Conservation (phyloP, 1,140 invertebrate genomes). For the Camponotus vicinus region DNA sequence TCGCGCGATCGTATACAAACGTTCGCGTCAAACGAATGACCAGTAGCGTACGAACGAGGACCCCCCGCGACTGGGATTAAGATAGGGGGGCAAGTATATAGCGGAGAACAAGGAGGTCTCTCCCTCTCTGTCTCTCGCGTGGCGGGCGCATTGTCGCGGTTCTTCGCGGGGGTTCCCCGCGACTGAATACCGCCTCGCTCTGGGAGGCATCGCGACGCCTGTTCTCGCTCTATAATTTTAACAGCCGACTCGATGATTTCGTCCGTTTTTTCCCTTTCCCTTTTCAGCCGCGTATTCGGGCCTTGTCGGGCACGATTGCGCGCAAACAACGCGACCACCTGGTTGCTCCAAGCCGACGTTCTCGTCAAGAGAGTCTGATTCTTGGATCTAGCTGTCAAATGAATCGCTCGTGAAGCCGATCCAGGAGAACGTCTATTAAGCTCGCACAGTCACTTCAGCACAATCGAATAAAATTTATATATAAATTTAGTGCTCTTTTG, state of each 20-base stretch:
- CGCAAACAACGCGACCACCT: constrained; percentile 82
- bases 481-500: too few relatives aligned
- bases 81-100: constrained; percentile 33
- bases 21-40: constrained; percentile 72
- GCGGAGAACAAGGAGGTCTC: constrained; percentile 51
- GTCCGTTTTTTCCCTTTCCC: constrained; percentile 62
- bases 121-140: constrained; percentile 32
- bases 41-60: constrained; percentile 69
- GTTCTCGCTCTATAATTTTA: constrained; percentile 85
- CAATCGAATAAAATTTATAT: too few relatives aligned
- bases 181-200: constrained; percentile 83
- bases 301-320: constrained; percentile 68
- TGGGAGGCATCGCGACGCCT: constrained; percentile 85
- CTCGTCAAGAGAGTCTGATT: not conserved
- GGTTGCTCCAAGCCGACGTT: constrained; percentile 73
- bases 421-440: not conserved
- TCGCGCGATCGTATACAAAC: constrained; percentile 57
- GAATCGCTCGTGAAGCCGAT: constrained; percentile 14
- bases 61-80: constrained; percentile 70
- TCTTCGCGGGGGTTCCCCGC: constrained; percentile 81
- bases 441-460: too few relatives aligned
- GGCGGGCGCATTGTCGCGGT: constrained; percentile 75
- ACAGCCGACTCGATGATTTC: constrained; percentile 81
- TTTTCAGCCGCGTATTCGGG: constrained; percentile 39
- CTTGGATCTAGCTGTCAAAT: not conserved